Evolutionary conservation across 1,140 invertebrate genomes (phyloP).

Genomic region (Drosophila azteca): DNA sequence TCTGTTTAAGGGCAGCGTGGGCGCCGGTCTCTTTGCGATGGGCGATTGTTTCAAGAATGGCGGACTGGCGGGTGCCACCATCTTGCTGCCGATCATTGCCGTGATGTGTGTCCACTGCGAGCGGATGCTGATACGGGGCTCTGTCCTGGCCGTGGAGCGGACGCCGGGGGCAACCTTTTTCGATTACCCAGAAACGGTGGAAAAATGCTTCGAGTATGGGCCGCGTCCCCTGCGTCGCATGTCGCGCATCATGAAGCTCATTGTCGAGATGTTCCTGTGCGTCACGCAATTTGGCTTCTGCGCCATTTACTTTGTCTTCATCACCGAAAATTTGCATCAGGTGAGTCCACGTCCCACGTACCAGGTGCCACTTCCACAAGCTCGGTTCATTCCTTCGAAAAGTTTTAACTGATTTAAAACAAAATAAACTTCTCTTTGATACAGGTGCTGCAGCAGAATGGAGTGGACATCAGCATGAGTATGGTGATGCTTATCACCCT

Average conservation of each 20-base stretch:
- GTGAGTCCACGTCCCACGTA: slow-evolving; percentile 82
- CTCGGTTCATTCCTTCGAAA: too few relatives aligned
- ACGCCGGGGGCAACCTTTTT: slow-evolving; percentile 74
- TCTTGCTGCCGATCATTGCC: slow-evolving; percentile 88
- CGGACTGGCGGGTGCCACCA: slow-evolving; percentile 87
- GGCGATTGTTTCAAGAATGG: slow-evolving; percentile 90
- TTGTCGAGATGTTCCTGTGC: slow-evolving; percentile 92
- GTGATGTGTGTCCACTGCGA: slow-evolving; percentile 90
- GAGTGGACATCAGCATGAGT: slow-evolving; percentile 85
- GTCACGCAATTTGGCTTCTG: slow-evolving; percentile 98
- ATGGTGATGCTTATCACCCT: slow-evolving; percentile 89
- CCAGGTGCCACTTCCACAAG: neutral
- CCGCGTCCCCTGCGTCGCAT: slow-evolving; percentile 86
- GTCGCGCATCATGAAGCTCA: slow-evolving; percentile 86
- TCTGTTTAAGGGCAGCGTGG: slow-evolving; percentile 87
- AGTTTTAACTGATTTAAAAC: too few relatives aligned
- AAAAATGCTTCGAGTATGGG: slow-evolving; percentile 90
- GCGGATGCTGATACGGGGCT: slow-evolving; percentile 85
- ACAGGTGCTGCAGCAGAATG: slow-evolving; percentile 88
- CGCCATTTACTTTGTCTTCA: slow-evolving; percentile 97
- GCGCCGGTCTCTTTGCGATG: slow-evolving; percentile 90
- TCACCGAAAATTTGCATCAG: slow-evolving; percentile 91
- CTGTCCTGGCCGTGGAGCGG: slow-evolving; percentile 60
- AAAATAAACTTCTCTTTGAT: neutral
- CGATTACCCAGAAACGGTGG: slow-evolving; percentile 92